These are phyloP conservation scores for Marasmarcha lunaedactyla DNA, from an alignment of 2,888 invertebrate genomes.

Conservation along the genomic window DNA sequence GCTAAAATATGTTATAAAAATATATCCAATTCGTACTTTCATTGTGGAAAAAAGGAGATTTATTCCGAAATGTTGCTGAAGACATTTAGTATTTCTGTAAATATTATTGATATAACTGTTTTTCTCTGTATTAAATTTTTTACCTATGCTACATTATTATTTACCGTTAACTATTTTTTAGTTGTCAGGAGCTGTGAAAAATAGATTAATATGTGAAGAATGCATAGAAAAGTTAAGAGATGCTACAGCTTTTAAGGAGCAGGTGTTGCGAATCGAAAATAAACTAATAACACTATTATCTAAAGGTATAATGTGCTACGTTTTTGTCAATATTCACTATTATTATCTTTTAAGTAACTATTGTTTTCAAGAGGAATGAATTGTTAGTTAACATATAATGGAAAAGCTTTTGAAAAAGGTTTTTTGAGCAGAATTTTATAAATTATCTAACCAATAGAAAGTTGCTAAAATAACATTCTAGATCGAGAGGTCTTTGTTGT, in stretches of 20 bases:
- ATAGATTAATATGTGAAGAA: conserved; percentile 18
- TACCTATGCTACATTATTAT: too few species aligned
- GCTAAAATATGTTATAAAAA: conserved; percentile 19
- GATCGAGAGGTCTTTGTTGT: too few species aligned
- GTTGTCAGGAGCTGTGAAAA: too few species aligned
- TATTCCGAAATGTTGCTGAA: conserved; percentile 20
- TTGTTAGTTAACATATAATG: too few species aligned
- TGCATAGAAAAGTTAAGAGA: conserved; percentile 16
- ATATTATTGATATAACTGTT: too few species aligned
- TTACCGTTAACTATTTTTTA: too few species aligned
- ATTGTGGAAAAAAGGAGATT: conserved; percentile 16
- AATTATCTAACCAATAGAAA: too few species aligned
- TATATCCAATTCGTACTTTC: conserved; percentile 18
- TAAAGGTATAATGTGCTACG: not conserved
- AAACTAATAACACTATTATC: conserved; percentile 3
- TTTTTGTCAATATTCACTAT: not conserved
- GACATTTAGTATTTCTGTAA: conserved; percentile 23
- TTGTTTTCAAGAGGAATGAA: too few species aligned
- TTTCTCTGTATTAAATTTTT: conserved; percentile 1
- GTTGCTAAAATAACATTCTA: too few species aligned
- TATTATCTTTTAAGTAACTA: not conserved
- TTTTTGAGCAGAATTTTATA: too few species aligned
- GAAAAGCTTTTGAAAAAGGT: too few species aligned
- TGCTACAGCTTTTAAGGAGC: conserved; percentile 15
- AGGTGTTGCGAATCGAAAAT: conserved; percentile 13